Evolutionary conservation across 2,888 invertebrate species (phyloP), one percentile per base, ranked within the genome.

Genomic region (Xestoiulus laeticollis): DNA sequence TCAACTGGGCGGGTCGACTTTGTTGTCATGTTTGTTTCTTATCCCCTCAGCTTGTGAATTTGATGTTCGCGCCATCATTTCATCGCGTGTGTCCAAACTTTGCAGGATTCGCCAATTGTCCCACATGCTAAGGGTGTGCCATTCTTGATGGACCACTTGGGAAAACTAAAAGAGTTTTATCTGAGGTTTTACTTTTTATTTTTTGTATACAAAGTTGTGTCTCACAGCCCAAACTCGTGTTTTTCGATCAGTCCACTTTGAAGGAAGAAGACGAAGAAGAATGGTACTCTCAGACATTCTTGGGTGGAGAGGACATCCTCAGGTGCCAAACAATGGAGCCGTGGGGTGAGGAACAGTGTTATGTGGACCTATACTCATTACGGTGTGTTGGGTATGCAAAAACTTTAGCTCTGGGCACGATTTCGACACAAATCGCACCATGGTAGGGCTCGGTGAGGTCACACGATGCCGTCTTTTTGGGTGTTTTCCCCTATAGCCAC

Each of bases 11-110:
- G 84, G 84, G 84, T 87, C 87, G 32, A 87, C 38, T 78, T 87
- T 87, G 87, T 87, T 87, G 87, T 87, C 59, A 78, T 87, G 87
- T 87, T 87, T 78, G 87, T 87, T 59, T 32, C 44, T 86, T 44
- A 44, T 48, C 26, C 53, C 44, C 30, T 32, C 32, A 86, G 22
- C 48, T 44, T n/a, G 38, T n/a, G 48, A 48, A 19, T 48, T 48
- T 32, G 32, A 48, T 86, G 86, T 44, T 86, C 53, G 22, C 48
- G 32, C 86, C 32, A 48, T 86, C 22, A 32, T 53, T 48, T 86
- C 86, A 44, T 44, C 32, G 86, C 86, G 86, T 84, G 84, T 84
- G 84, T 84, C 33, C 84, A 43, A 84, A 33, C 84, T 43, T 43
- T 19, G 32, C 84, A 26, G 26, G 68, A 26, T 26, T 26, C 26